phyloP scores from a whole-genome alignment of 2,888 invertebrate species.

The Tipula vernalis region DNA sequence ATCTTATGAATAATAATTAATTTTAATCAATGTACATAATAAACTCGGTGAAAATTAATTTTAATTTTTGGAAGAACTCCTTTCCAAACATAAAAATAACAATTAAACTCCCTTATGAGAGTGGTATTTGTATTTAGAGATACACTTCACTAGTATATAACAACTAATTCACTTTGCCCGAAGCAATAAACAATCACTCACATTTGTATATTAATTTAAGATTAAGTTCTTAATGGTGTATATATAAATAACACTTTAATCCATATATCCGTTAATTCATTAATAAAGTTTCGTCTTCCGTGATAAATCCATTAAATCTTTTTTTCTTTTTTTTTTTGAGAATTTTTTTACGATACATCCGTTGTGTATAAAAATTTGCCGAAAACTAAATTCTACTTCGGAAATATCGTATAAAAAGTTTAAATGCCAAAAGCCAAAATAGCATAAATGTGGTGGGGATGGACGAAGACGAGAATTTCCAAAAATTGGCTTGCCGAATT shows the following conservation, averaged over 20 bases:
- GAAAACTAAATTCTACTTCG: not conserved
- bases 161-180: not conserved
- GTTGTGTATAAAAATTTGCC: not conserved
- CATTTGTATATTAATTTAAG: not conserved
- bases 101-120: not conserved
- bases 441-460: not conserved
- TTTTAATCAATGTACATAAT: not conserved
- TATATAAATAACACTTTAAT: not conserved
- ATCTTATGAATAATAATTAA: not conserved
- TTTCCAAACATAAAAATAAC: not conserved
- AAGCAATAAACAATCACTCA: not conserved
- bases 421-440: not conserved
- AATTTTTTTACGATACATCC: not conserved
- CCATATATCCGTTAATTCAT: not conserved
- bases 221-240: not conserved
- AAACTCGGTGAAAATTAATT: not conserved
- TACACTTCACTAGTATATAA: not conserved
- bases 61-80: not conserved
- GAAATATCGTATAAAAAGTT: not conserved
- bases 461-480: not conserved
- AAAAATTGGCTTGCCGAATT: not conserved
- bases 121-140: not conserved
- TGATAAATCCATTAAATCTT: not conserved
- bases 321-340: not conserved
- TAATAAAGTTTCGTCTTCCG: not conserved